Base-by-base conservation (phyloP, 2,113 vertebrate genomes). In the Condylura cristata region DNA sequence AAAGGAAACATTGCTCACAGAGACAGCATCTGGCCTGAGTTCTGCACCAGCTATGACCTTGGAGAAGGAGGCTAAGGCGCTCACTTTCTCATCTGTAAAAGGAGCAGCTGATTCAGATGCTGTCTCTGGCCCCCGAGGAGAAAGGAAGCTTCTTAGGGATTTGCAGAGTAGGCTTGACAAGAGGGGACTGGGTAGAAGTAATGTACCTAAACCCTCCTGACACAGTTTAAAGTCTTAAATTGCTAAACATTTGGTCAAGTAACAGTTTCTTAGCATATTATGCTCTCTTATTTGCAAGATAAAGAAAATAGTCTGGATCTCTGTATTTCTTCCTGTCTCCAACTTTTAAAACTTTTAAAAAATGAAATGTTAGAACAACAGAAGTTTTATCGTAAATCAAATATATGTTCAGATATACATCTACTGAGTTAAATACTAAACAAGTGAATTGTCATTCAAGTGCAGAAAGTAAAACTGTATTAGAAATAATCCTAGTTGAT, bases 331-430 rank as follows among this genome's bases (percentile, higher is more conserved):
- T 93, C 46, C 24, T 63, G 5, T 5, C 84, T 84, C 48, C 81
- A 75, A 72, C 60, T 70, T 9, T 80, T 48, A 30, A 68, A 88
- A 51, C 39, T 80, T 44, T 26, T 48, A 44, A 72, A 85, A 30
- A 71, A 66, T 85, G 28, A 20, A 68, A 89, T 76, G 87, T 93
- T 71, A 91, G 70, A 92, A 76, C 32, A 80, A 53, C 12, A 63
- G 26, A 82, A 13, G 80, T 84, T 94, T 61, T 87, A 26, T 89
- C 86, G 46, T 89, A 83, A 96, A 93, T 58, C 32, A 56, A 80
- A 56, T 87, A 80, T 58, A 58, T 74, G 66, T 93, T 84, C 34
- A 90, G 32, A 71, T 92, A 61, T 32, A 32, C 66, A 39, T 78
- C 56, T 39, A 72, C 4, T 72, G 34, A 74, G 3, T 91, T 83